Evolutionary conservation across 2,888 invertebrate genomes (phyloP).

Genomic region (Ceramica pisi): DNA sequence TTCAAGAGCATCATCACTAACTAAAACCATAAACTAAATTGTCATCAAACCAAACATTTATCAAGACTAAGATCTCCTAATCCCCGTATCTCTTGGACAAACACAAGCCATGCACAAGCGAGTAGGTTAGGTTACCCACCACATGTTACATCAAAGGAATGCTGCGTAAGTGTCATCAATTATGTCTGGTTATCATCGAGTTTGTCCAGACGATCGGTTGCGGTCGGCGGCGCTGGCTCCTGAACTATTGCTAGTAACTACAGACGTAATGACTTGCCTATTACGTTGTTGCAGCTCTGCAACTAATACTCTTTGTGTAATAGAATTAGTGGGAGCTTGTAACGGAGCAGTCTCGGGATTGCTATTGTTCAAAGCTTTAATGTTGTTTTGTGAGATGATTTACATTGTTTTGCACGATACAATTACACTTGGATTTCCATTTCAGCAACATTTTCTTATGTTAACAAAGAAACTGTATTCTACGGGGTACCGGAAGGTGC

Average conservation of each 20-base stretch:
- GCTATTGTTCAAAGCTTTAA: constrained; percentile 13
- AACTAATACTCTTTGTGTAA: constrained; percentile 17
- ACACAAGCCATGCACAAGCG: constrained; percentile 26
- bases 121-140: neutral
- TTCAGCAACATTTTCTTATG: neutral
- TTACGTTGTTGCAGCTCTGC: constrained; percentile 2
- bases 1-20: too few relatives aligned
- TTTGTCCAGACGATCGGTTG: constrained; percentile 26
- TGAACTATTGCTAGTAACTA: constrained; percentile 3
- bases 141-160: constrained; percentile 21
- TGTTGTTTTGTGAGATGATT: constrained; percentile 22
- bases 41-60: constrained; percentile 11
- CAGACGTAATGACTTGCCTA: constrained; percentile 25
- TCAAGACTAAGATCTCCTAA: constrained; percentile 15
- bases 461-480: neutral
- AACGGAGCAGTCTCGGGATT: constrained; percentile 1
- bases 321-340: constrained; percentile 15
- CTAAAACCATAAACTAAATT: neutral
- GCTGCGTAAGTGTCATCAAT: constrained; percentile 31
- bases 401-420: neutral
- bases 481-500: neutral
- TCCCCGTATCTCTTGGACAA: constrained; percentile 3
- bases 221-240: constrained; percentile 16
- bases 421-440: constrained; percentile 1
- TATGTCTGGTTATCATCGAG: constrained; percentile 40